Conservation (phyloP, 2,888 invertebrate genomes). For the Acanthosepion lycidas region DNA sequence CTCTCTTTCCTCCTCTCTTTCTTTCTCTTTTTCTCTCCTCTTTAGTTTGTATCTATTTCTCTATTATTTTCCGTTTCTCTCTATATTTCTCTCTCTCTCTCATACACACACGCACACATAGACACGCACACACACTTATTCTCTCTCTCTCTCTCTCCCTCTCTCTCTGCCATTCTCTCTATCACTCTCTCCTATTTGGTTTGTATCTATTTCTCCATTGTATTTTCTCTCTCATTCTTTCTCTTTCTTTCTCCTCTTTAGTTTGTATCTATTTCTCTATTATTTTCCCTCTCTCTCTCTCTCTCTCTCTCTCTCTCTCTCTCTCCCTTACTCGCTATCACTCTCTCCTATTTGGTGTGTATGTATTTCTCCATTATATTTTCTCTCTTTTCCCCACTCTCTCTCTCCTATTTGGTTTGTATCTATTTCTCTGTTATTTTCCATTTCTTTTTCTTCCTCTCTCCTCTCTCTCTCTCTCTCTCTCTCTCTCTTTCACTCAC, state of each 20-base stretch:
- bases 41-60: background rate
- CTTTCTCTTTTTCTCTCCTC: background rate
- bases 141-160: background rate
- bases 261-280: background rate
- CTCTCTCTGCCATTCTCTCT: background rate
- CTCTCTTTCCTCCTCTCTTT: too few relatives aligned
- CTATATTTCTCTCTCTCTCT: background rate
- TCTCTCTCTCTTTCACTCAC: background rate
- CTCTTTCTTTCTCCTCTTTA: background rate
- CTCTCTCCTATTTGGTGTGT: background rate
- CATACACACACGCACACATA: too few relatives aligned
- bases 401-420: background rate
- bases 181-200: background rate
- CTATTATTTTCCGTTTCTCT: background rate
- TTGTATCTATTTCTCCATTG: too few relatives aligned
- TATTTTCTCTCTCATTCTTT: too few relatives aligned
- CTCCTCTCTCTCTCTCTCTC: background rate
- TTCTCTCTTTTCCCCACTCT: background rate
- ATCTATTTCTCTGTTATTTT: too few relatives aligned
- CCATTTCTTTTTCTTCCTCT: too few relatives aligned
- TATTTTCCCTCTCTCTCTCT: background rate
- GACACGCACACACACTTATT: too few relatives aligned
- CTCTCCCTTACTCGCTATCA: background rate
- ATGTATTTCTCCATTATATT: background rate
- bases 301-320: background rate